A percentile compares a stretch with the other conserved stretches of the same genome.
These are phyloP conservation scores for Noctua pronuba DNA, from an alignment of 2,888 invertebrate species.

Conservation along the genomic window DNA sequence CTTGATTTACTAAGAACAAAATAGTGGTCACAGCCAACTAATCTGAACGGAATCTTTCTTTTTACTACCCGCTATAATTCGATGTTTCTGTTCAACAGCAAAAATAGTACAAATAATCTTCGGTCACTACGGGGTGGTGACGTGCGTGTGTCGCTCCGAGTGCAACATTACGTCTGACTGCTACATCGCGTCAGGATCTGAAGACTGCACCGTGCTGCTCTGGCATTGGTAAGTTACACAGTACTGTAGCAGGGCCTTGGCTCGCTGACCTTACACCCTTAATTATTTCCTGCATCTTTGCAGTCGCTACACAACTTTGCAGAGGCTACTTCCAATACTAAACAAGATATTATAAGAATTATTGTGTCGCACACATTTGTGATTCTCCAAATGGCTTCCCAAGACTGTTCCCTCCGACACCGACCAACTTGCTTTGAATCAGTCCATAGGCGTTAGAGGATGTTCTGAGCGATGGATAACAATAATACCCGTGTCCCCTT, in stretches of 20 bases:
- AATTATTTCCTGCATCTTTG: neutral
- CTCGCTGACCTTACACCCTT: neutral
- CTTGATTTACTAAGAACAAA: neutral
- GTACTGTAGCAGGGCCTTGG: neutral
- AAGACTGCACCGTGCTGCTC: constrained; percentile 99
- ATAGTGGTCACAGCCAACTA: neutral
- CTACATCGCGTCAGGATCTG: constrained; percentile 99
- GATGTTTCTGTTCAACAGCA: constrained; percentile 90
- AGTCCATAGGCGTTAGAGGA: neutral
- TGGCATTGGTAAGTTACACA: constrained; percentile 97
- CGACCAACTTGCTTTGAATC: neutral
- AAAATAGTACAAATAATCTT: constrained; percentile 99
- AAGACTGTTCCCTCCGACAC: neutral
- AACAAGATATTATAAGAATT: neutral
- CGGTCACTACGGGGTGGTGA: constrained; percentile 99
- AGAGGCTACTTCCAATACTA: neutral
- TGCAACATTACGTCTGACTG: constrained; percentile 99
- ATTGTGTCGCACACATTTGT: neutral
- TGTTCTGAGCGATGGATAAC: neutral
- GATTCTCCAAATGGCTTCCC: neutral
- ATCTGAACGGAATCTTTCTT: neutral
- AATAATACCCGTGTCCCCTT: neutral
- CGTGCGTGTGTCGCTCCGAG: constrained; percentile 98
- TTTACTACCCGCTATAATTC: neutral
- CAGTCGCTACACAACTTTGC: neutral